These are phyloP conservation scores for Drosophila virilis DNA, from an alignment of 1,140 invertebrate species.

Conservation along the genomic window DNA sequence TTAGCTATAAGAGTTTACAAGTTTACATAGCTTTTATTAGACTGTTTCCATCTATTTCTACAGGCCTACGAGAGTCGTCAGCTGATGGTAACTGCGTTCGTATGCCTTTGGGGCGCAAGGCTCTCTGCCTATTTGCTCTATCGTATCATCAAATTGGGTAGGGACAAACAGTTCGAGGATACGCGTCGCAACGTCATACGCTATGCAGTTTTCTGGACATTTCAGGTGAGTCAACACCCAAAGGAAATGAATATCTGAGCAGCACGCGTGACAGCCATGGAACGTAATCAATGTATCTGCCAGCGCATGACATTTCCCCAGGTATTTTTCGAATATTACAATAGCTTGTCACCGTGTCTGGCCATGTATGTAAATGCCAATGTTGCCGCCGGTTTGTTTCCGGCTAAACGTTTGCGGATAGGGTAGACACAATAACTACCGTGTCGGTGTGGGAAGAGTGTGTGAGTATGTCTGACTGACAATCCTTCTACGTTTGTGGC, in stretches of 20 bases:
- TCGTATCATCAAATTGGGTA: slow-evolving; percentile 94
- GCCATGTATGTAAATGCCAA: slow-evolving; percentile 30
- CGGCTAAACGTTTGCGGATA: neutral
- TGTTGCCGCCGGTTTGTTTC: neutral
- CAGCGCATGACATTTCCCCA: slow-evolving; percentile 57
- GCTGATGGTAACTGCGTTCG: slow-evolving; percentile 93
- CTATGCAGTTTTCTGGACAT: slow-evolving; percentile 96
- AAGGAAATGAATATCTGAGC: neutral
- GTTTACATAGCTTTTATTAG: too few species aligned
- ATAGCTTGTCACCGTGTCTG: slow-evolving; percentile 48
- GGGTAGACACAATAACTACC: neutral
- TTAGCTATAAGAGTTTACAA: too few species aligned
- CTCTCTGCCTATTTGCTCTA: slow-evolving; percentile 94
- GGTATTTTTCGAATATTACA: slow-evolving; percentile 65
- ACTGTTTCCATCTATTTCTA: neutral
- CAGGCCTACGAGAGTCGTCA: slow-evolving; percentile 93
- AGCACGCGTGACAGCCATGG: slow-evolving; percentile 29
- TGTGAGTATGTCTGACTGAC: slow-evolving; percentile 1
- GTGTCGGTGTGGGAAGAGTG: neutral
- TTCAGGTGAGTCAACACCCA: slow-evolving; percentile 87
- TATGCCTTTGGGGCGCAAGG: slow-evolving; percentile 93
- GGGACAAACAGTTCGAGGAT: slow-evolving; percentile 95
- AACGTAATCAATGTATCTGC: slow-evolving; percentile 69
- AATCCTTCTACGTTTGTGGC: slow-evolving; percentile 41
- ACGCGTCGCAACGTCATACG: slow-evolving; percentile 92